Evolutionary conservation across 2,888 invertebrate genomes (phyloP), one percentile per base, ranked within the genome.

Genomic region (Lithophane ornitopus): DNA sequence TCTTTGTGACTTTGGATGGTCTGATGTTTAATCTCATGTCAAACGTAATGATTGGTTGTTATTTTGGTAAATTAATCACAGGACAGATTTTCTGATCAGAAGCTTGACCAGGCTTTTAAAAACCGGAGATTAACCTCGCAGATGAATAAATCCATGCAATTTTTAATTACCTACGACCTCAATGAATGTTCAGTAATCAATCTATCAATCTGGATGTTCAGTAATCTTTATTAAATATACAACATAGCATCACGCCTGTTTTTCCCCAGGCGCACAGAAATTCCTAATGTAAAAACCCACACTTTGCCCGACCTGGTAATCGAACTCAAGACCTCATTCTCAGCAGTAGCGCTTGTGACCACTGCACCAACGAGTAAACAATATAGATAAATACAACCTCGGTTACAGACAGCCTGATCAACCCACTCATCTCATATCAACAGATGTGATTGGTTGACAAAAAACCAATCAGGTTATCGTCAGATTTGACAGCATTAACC

Each of bases 401-500:
- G 2, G 39, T 70, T 52, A 16, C 16, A 28, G 1, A n/a, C 0
- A 44, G 1, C 22, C 16, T 12, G 3, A 70, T 41, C 28, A 41
- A 9, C n/a, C 1, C 11, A 67, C 34, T 22, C 39, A 26, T 19
- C 4, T 28, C 44, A n/a, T 22, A 28, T 19, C 19, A 59, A 3
- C 12, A 26, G 3, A 14, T 56, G 19, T 12, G 2, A 39, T 39
- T 26, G 2, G 56, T 44, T 41, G 14, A 16, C 28, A n/a, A 41
- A 71, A 16, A 54, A 46, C 34, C 34, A 75, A 46, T 46, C n/a
- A 65, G 9, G 16, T n/a, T 34, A 4, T 9, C 52, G 14, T 46
- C 28, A 56, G 16, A 72, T 49, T 80, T 26, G 44, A 70, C 41
- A 68, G 22, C 11, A 79, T 67, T 59, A 70, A 58, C 16, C 16